Evolutionary conservation across 2,113 vertebrate species (phyloP).

Genomic region (Dicaeum eximium): DNA sequence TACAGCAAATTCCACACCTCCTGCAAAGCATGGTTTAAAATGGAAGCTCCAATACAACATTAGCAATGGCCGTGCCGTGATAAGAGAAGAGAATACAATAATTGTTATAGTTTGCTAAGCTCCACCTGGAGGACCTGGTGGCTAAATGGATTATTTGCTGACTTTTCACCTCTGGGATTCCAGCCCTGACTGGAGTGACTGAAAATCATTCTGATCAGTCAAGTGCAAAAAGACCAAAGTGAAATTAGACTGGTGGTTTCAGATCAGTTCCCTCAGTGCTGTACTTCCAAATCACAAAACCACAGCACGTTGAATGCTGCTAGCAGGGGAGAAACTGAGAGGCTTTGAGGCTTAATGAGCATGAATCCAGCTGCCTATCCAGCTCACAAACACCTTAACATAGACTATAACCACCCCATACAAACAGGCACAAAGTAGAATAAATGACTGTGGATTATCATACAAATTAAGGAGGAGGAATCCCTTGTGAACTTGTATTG

Average conservation of each 20-base stretch:
- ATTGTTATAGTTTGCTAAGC: slow-evolving; percentile 41
- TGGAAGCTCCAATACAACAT: background rate
- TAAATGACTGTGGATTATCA: slow-evolving; percentile 35
- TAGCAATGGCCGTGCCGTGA: background rate
- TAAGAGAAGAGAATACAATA: slow-evolving; percentile 33
- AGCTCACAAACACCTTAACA: slow-evolving; percentile 15
- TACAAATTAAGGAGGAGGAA: slow-evolving; percentile 37
- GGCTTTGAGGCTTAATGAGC: slow-evolving; percentile 20
- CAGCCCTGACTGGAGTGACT: slow-evolving; percentile 62
- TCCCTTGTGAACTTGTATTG: background rate
- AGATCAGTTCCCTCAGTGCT: slow-evolving; percentile 30
- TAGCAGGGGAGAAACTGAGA: slow-evolving; percentile 21
- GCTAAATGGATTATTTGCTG: slow-evolving; percentile 69
- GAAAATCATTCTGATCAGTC: slow-evolving; percentile 76
- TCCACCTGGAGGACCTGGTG: slow-evolving; percentile 58
- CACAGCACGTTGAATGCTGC: slow-evolving; percentile 17
- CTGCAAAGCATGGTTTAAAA: slow-evolving; percentile 37
- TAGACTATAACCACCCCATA: background rate
- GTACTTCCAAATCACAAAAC: slow-evolving; percentile 62
- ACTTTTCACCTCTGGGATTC: slow-evolving; percentile 70
- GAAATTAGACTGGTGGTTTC: slow-evolving; percentile 68
- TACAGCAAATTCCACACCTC: slow-evolving; percentile 21
- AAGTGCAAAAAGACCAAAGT: slow-evolving; percentile 66
- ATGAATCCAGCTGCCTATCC: slow-evolving; percentile 32
- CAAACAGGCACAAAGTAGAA: slow-evolving; percentile 7